A percentile compares a stretch with the other conserved stretches of the same genome.
These are phyloP conservation scores for Irena cyanogastra DNA, from an alignment of 2,113 vertebrate species.

Conservation along the genomic window DNA sequence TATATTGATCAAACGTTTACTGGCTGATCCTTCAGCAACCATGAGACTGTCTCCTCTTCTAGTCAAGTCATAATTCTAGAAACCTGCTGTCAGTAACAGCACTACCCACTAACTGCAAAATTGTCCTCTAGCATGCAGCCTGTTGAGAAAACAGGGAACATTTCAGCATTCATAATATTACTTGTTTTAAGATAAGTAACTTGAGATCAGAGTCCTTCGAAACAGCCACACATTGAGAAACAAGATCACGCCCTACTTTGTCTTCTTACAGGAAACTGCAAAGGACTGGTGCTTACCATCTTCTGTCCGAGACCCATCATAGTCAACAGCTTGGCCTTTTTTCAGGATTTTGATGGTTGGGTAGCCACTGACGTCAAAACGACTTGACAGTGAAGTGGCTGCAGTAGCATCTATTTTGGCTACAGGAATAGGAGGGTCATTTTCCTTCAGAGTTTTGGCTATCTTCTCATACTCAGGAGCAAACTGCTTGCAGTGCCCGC, in stretches of 20 bases:
- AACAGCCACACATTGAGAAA: background rate
- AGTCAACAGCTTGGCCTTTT: constrained; percentile 89
- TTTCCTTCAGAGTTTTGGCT: constrained; percentile 83
- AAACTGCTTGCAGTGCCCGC: constrained; percentile 96
- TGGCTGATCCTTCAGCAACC: background rate
- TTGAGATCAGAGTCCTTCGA: background rate
- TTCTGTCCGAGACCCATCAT: constrained; percentile 86
- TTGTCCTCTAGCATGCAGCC: background rate
- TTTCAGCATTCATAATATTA: background rate
- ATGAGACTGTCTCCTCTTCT: background rate
- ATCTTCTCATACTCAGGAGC: constrained; percentile 94
- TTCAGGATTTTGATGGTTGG: constrained; percentile 97
- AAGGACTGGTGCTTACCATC: constrained; percentile 71
- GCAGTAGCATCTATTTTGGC: constrained; percentile 91
- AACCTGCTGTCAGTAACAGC: background rate
- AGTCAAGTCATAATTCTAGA: background rate
- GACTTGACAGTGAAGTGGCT: constrained; percentile 75
- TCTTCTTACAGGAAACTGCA: background rate
- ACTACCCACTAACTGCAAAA: background rate
- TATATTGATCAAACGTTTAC: background rate
- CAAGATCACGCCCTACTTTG: background rate
- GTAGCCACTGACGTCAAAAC: constrained; percentile 91
- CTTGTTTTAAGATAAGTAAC: background rate
- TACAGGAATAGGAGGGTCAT: constrained; percentile 88
- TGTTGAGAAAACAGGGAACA: background rate